Conservation (phyloP, 92 coral and sea anemone species). For the Epizoanthus fatuus region DNA sequence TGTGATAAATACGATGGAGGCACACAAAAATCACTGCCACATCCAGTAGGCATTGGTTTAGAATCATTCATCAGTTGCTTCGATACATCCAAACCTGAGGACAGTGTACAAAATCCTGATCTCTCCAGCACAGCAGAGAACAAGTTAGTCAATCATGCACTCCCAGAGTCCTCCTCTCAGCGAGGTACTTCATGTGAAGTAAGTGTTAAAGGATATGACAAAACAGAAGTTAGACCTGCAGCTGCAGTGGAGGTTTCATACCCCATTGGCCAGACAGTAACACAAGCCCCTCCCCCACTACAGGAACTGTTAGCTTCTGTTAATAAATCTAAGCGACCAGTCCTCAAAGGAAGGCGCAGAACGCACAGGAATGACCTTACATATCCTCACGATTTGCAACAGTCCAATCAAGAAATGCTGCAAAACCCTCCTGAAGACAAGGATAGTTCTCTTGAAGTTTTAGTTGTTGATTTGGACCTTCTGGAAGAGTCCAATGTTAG, state of each 20-base stretch:
- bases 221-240: neutral
- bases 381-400: neutral
- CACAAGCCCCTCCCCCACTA: slow-evolving; percentile 7
- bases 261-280: neutral
- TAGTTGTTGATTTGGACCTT: no score
- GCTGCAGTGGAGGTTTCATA: neutral
- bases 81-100: neutral
- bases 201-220: neutral
- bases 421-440: neutral
- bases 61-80: neutral
- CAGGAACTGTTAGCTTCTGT: slow-evolving; percentile 14
- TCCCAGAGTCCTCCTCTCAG: neutral
- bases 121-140: neutral
- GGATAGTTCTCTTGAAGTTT: neutral
- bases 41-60: no score
- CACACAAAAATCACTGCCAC: neutral
- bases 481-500: neutral
- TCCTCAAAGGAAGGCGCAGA: slow-evolving; percentile 5
- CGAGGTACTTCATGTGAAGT: neutral
- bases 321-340: slow-evolving; percentile 19
- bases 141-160: neutral
- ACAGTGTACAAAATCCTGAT: neutral
- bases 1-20: neutral
- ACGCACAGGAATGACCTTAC: neutral
- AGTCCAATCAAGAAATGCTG: slow-evolving; percentile 13